Evolutionary conservation across 2,797 vertebrate genomes (phyloP).

Genomic region (Otolemur crassicaudatus): DNA sequence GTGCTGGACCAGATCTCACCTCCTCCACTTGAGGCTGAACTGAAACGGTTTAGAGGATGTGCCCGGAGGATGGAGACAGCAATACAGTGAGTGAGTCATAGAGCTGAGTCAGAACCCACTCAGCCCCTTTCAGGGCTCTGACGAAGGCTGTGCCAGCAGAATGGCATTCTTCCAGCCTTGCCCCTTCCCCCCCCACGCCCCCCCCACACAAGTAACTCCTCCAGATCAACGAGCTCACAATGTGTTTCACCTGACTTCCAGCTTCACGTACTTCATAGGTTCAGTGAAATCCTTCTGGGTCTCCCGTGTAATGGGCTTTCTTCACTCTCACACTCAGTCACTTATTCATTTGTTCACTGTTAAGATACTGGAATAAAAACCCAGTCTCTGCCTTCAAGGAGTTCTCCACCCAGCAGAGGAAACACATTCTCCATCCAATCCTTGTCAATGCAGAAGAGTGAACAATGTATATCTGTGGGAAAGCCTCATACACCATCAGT

Average conservation of each 20-base stretch:
- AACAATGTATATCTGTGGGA: neutral
- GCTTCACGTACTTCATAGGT: neutral
- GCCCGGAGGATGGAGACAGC: slow-evolving; percentile 34
- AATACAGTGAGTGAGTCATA: slow-evolving; percentile 68
- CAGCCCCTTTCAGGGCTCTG: slow-evolving; percentile 72
- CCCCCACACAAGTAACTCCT: neutral
- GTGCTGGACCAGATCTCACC: slow-evolving; percentile 25
- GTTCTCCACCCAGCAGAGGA: neutral
- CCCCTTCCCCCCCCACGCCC: neutral
- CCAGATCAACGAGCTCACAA: slow-evolving; percentile 28
- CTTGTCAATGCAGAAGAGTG: neutral
- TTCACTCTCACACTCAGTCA: neutral
- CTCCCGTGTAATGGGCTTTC: neutral
- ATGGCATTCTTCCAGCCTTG: slow-evolving; percentile 28
- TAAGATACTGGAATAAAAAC: neutral
- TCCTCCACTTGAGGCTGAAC: slow-evolving; percentile 58
- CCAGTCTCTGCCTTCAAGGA: neutral
- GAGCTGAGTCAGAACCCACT: slow-evolving; percentile 81
- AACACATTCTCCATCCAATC: neutral
- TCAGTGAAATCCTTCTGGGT: neutral
- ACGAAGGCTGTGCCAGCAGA: slow-evolving; percentile 51
- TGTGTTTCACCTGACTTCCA: neutral
- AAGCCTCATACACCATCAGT: neutral
- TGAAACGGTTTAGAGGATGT: slow-evolving; percentile 62
- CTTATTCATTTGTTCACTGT: neutral